Evolutionary conservation across 2,113 vertebrate genomes (phyloP), one percentile per base, ranked within the genome.

Genomic region (Ptilorrhoa leucosticta): DNA sequence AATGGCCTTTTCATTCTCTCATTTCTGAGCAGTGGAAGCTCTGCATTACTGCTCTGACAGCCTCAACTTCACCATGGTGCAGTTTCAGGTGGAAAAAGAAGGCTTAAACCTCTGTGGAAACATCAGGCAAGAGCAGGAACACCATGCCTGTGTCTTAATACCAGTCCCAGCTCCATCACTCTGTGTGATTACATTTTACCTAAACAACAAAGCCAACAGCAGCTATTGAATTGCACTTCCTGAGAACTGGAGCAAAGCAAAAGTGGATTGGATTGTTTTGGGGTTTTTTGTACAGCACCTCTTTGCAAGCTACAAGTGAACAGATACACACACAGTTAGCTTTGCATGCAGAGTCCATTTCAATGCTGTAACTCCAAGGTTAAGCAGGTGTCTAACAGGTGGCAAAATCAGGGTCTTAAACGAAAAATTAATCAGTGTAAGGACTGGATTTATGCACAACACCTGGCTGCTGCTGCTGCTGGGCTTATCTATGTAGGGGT

Each of bases 391-490:
- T 54, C 28, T 81, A 70, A 89, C 24, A 27, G 44, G 27, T 51
- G 82, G 56, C 70, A 91, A 93, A 90, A 89, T 71, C 72, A 78
- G 37, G 39, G 70, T 64, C 65, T 84, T 94, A 79, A 92, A 68
- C 11, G 21, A 65, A 68, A 94, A 83, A 87, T 77, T 93, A 81
- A 94, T 95, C 78, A 89, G 69, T 40, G 23, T 72, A 82, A 86
- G 84, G 75, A 95, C 66, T 27, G 66, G 84, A 87, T 89, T 93
- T 95, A 85, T 47, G 48, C 58, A 80, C 28, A 93, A 90, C 91
- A 96, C 93, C 93, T 96, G 96, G 76, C 80, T 78, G 77, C 83
- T 87, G 42, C 56, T 83, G 56, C 76, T 68, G 39, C 63, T 68
- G 47, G 64, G 75, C 57, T 76, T 85, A 93, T 89, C 89, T 77